phyloP scores from a whole-genome alignment of 2,113 vertebrate genomes.

The Centropus bengalensis region DNA sequence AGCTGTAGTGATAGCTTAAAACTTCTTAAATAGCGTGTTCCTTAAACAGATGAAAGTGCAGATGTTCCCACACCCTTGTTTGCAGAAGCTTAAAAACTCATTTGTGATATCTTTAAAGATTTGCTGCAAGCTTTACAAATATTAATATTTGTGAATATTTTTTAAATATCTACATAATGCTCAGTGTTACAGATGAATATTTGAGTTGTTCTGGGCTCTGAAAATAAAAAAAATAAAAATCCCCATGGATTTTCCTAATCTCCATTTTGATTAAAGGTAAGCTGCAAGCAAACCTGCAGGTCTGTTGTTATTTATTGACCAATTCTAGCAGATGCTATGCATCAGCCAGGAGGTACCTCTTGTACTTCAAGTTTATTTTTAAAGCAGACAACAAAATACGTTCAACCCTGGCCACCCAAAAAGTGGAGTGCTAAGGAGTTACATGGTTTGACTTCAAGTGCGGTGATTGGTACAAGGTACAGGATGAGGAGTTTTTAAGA shows the following conservation, averaged over 20 bases:
- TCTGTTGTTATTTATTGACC: background rate
- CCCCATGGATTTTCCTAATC: background rate
- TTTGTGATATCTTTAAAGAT: slow-evolving; percentile 37
- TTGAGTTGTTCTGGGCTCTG: background rate
- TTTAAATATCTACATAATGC: slow-evolving; percentile 36
- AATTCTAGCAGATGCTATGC: background rate
- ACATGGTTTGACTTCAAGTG: background rate
- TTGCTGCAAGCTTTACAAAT: slow-evolving; percentile 16
- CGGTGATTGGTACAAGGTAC: background rate
- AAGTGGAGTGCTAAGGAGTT: background rate
- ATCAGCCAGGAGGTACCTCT: background rate
- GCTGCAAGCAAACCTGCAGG: background rate
- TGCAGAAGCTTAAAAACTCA: slow-evolving; percentile 55
- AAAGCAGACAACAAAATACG: background rate
- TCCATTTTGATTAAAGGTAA: slow-evolving; percentile 45
- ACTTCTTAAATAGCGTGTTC: background rate
- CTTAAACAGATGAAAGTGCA: slow-evolving; percentile 18
- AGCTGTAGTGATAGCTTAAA: background rate
- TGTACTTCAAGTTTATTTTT: background rate
- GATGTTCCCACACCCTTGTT: slow-evolving; percentile 1
- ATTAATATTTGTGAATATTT: slow-evolving; percentile 52
- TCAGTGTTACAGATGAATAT: background rate
- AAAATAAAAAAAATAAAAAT: background rate
- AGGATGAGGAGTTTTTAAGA: background rate
- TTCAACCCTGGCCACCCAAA: background rate